These are phyloP conservation scores for Cosmia pyralina DNA, from an alignment of 2,888 invertebrate species.

Conservation along the genomic window DNA sequence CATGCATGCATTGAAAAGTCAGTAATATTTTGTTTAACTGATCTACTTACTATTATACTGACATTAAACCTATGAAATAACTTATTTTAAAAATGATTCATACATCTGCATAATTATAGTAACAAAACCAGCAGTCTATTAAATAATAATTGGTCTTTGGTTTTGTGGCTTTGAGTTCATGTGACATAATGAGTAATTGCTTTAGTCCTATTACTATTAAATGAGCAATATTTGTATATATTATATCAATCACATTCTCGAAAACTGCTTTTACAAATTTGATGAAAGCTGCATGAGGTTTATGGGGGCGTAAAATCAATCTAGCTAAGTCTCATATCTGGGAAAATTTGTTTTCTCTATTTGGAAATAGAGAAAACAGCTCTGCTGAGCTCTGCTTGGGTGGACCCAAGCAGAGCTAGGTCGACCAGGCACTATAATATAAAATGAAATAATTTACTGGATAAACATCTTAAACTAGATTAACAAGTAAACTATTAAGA, in stretches of 20 bases:
- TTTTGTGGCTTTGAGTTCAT: not conserved
- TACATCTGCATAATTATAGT: too few relatives aligned
- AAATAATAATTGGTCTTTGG: not conserved
- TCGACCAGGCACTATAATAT: too few relatives aligned
- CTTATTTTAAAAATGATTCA: not conserved
- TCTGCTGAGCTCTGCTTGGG: too few relatives aligned
- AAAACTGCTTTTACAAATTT: too few relatives aligned
- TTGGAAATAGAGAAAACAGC: too few relatives aligned
- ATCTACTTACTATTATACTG: not conserved
- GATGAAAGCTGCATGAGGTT: too few relatives aligned
- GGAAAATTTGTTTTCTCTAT: too few relatives aligned
- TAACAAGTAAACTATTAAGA: not conserved
- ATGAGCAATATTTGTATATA: not conserved
- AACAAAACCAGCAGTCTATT: not conserved
- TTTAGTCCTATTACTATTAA: not conserved
- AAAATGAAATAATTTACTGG: not conserved
- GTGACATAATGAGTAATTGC: not conserved
- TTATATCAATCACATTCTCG: too few relatives aligned
- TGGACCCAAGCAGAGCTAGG: too few relatives aligned
- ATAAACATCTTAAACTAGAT: not conserved
- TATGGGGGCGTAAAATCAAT: too few relatives aligned
- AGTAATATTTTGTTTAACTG: not conserved
- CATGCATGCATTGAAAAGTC: conserved; percentile 16
- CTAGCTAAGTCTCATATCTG: too few relatives aligned
- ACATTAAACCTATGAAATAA: not conserved